Evolutionary conservation across 2,113 vertebrate species (phyloP), one percentile per base, ranked within the genome.

Genomic region (Hoplias malabaricus): DNA sequence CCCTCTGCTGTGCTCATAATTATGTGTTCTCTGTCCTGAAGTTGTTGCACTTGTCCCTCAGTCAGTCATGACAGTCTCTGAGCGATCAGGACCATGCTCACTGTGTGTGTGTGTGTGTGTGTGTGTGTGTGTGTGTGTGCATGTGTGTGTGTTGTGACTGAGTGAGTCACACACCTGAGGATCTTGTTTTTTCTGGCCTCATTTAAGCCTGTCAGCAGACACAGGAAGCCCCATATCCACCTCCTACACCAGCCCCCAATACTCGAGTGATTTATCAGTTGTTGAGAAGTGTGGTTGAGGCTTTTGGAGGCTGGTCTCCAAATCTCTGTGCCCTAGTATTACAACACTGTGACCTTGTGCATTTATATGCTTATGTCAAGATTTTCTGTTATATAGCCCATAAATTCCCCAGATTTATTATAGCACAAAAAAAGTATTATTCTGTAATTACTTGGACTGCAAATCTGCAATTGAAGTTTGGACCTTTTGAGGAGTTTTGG

Each of bases 161-260:
- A 56, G 67, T 80, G 77, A 81, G 71, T 76, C 79, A 86, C 67
- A 71, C 83, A 84, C 84, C 84, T 80, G 34, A 86, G 80, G 79
- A 85, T 81, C 77, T 81, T 87, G 86, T 89, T 89, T 90, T 87
- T 59, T 86, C 84, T 84, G 83, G 80, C 80, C 75, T 84, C 34
- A 73, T 87, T 82, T 57, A 31, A 80, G 80, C 81, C 86, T 90
- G 87, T 91, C 90, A 91, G 80, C 88, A 89, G 82, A 74, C 83
- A 72, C 83, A 89, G 88, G 88, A 92, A 92, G 66, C 81, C 76
- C 80, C 86, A 84, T 80, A 84, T 87, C 82, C 73, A 66, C 48
- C 61, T 65, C 25, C 75, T 54, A 81, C 61, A 67, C 69, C 54
- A 16, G 12, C 31, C 73, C 63, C 40, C 13, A 38, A 40, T 23